These are phyloP conservation scores for Lerista edwardsae DNA, from an alignment of 2,797 vertebrate genomes.

Conservation along the genomic window DNA sequence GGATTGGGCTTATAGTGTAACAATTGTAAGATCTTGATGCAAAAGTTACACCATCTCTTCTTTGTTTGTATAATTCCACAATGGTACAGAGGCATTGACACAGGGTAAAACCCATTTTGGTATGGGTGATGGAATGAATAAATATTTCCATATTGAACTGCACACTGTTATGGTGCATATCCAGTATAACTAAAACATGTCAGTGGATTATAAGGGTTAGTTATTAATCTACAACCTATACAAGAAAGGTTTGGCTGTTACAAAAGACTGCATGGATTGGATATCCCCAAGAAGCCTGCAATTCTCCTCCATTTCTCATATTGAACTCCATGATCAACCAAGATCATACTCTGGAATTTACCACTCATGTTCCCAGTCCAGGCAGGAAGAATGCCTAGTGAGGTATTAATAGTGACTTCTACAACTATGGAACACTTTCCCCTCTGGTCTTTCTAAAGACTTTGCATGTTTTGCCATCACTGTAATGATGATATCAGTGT, in stretches of 20 bases:
- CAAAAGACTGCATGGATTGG: fast-evolving
- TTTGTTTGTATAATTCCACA: too few species aligned
- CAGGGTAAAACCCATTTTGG: too few species aligned
- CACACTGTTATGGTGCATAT: background rate
- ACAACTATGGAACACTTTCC: background rate
- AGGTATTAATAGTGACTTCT: background rate
- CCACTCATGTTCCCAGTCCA: background rate
- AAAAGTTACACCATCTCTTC: background rate
- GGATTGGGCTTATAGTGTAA: too few species aligned
- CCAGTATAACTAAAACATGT: fast-evolving
- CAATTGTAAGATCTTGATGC: too few species aligned
- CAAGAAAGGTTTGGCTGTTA: fast-evolving
- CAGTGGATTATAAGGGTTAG: slow-evolving; percentile 1
- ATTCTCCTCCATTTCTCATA: background rate
- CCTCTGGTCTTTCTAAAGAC: background rate
- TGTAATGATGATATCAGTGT: background rate
- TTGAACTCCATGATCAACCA: background rate
- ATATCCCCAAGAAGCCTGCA: background rate
- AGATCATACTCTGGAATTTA: background rate
- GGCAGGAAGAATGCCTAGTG: background rate
- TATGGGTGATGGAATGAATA: background rate
- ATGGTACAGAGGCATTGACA: too few species aligned
- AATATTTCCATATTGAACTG: fast-evolving
- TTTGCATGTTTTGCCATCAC: background rate
- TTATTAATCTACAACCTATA: background rate